A percentile compares a stretch with the other conserved stretches of the same genome.
phyloP scores from a whole-genome alignment of 2,113 vertebrate species.

The Colossoma macropomum region DNA sequence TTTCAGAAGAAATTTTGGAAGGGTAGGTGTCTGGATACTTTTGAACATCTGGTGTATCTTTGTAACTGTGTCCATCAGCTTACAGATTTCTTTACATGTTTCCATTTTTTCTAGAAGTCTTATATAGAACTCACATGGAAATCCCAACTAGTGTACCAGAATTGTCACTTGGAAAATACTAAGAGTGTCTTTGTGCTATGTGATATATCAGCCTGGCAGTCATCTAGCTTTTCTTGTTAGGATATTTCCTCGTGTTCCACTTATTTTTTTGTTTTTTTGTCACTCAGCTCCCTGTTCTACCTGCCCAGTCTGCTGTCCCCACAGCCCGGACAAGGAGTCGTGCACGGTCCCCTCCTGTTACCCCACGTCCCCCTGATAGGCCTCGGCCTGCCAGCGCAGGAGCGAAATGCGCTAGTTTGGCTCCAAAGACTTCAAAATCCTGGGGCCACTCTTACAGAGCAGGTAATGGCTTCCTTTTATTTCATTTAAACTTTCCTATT shows the following conservation, averaged over 20 bases:
- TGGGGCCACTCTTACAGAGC: conserved; percentile 25
- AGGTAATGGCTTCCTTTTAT: not conserved
- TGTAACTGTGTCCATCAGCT: too few relatives aligned
- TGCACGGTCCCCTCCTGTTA: fast-evolving
- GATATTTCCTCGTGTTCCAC: too few relatives aligned
- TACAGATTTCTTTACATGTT: too few relatives aligned
- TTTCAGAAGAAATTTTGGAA: too few relatives aligned
- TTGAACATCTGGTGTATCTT: too few relatives aligned
- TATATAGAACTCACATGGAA: not conserved
- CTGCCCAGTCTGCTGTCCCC: not conserved
- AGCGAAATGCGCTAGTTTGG: not conserved
- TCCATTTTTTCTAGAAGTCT: too few relatives aligned
- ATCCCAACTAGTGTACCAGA: not conserved
- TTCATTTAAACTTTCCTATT: not conserved
- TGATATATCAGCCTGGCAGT: too few relatives aligned
- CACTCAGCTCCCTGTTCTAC: conserved; percentile 44
- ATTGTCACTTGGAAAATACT: not conserved
- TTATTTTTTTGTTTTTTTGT: not conserved
- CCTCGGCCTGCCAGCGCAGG: conserved; percentile 53
- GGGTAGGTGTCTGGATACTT: too few relatives aligned
- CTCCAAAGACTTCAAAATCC: not conserved
- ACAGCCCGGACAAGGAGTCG: not conserved
- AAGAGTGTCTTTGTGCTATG: not conserved
- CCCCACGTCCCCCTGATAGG: conserved; percentile 56
- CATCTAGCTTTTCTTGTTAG: too few relatives aligned